Conservation (phyloP, 2,888 invertebrate species). For the Trachelus iudaicus region DNA sequence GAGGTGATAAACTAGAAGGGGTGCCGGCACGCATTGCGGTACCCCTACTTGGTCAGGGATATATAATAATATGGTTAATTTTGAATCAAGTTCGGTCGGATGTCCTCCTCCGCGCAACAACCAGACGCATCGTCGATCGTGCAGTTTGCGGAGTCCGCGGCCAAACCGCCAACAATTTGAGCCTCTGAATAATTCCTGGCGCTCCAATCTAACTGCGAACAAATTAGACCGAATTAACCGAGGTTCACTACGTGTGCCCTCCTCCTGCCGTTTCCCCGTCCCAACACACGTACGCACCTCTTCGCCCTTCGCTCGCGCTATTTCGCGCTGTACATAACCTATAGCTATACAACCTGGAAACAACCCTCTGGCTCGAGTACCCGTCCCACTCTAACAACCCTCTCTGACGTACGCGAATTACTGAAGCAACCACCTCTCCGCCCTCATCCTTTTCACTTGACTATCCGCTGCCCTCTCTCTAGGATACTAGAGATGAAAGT, state of each 20-base stretch:
- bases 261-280: constrained; percentile 1
- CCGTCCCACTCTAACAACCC: not conserved
- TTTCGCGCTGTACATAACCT: constrained; percentile 5
- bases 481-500: constrained; percentile 16
- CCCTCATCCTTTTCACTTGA: not conserved
- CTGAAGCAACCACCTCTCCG: constrained; percentile 3
- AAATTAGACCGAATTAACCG: constrained; percentile 61
- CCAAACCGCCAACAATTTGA: constrained; percentile 59
- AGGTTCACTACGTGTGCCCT: constrained; percentile 41
- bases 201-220: constrained; percentile 62
- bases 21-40: constrained; percentile 28
- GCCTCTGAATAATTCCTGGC: constrained; percentile 62
- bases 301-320: constrained; percentile 14
- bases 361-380: not conserved
- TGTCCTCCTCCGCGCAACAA: constrained; percentile 19
- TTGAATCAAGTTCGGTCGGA: constrained; percentile 53
- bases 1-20: not conserved
- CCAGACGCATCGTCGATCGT: not conserved
- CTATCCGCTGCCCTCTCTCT: not conserved
- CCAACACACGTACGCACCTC: constrained; percentile 5
- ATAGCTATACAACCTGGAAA: constrained; percentile 3
- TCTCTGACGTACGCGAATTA: constrained; percentile 2
- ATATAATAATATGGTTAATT: constrained; percentile 60
- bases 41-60: not conserved
- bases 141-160: constrained; percentile 50